Evolutionary conservation across 2,113 vertebrate genomes (phyloP), one percentile per base, ranked within the genome.

Genomic region (Mus spicilegus): DNA sequence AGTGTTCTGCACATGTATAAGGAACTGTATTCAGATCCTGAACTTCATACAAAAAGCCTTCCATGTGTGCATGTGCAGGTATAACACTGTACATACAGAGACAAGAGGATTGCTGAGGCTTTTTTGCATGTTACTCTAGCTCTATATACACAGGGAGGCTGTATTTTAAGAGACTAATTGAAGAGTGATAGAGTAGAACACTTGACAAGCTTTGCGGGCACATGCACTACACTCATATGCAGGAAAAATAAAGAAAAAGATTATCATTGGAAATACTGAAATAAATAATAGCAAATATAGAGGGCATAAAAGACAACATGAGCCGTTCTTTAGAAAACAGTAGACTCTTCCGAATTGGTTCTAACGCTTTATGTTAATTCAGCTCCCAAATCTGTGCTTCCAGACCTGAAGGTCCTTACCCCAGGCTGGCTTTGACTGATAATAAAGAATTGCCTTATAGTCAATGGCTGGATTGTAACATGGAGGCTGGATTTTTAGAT

Each of bases 191-290:
- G 7, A 84, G 36, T 7, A 84, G 3, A 3, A 84, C 11, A 28
- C 2, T 0, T 8, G 20, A 61, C 24, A 24, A 14, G 1, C 12
- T 61, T 8, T n/a, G 26, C 2, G 39, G 20, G 20, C 1, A 7
- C 80, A 84, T 12, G 42, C 58, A 39, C 12, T 26, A 28, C 6
- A 63, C 12, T 26, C 36, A 61, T 28, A 16, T 6, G n/a, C 49
- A 56, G n/a, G 10, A 36, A 17, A 54, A 16, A 36, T 54, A 30
- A 26, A 16, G 5, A 39, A 13, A 82, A 39, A 26, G 2, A 61
- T 82, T 39, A 39, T 39, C 13, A 28, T 26, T 6, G n/a, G n/a
- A 61, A 46, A 19, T 28, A 65, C 9, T 65, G 26, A 85, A 63
- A 46, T 65, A 85, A 42, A 65, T 14, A 85, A 46, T 30, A 46